A percentile compares a stretch with the other conserved stretches of the same genome.
phyloP scores from a whole-genome alignment of 1,140 invertebrate genomes.

The Pseudomyrmex pallidus region DNA sequence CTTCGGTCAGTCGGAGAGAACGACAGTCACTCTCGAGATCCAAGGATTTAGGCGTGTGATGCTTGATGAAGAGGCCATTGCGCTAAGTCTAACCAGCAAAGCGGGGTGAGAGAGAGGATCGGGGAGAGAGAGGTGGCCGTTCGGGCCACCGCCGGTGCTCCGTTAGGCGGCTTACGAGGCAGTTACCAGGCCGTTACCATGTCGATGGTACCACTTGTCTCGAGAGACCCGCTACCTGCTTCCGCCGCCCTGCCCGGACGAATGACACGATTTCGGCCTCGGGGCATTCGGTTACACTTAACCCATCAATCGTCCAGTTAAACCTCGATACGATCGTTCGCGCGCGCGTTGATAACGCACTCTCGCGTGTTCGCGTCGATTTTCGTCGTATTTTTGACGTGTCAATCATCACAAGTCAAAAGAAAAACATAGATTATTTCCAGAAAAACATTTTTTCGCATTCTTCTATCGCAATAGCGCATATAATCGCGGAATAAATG shows the following conservation, averaged over 20 bases:
- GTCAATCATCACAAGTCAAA: neutral
- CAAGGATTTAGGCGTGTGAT: slow-evolving; percentile 78
- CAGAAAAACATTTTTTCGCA: too few relatives aligned
- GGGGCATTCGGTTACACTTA: slow-evolving; percentile 24
- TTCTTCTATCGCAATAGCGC: too few relatives aligned
- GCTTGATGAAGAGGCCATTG: slow-evolving; percentile 81
- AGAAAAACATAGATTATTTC: too few relatives aligned
- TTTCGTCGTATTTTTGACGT: neutral
- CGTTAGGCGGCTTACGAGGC: slow-evolving; percentile 80
- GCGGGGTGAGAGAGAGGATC: too few relatives aligned
- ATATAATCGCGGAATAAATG: too few relatives aligned
- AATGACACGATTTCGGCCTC: slow-evolving; percentile 61
- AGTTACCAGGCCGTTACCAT: slow-evolving; percentile 81
- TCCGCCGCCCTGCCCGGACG: slow-evolving; percentile 41
- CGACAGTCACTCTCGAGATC: slow-evolving; percentile 53
- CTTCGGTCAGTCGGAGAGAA: slow-evolving; percentile 46
- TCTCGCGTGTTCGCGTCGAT: neutral
- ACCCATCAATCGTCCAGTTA: slow-evolving; percentile 66
- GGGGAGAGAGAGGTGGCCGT: slow-evolving; percentile 63
- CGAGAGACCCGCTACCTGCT: slow-evolving; percentile 72
- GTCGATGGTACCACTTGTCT: slow-evolving; percentile 78
- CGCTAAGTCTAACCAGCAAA: slow-evolving; percentile 60
- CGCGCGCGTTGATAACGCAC: slow-evolving; percentile 36
- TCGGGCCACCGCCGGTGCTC: slow-evolving; percentile 67
- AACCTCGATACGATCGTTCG: slow-evolving; percentile 3